A percentile compares a stretch with the other conserved stretches of the same genome.
These are phyloP conservation scores for Dipus sagitta DNA, from an alignment of 2,797 vertebrate species.

Conservation along the genomic window DNA sequence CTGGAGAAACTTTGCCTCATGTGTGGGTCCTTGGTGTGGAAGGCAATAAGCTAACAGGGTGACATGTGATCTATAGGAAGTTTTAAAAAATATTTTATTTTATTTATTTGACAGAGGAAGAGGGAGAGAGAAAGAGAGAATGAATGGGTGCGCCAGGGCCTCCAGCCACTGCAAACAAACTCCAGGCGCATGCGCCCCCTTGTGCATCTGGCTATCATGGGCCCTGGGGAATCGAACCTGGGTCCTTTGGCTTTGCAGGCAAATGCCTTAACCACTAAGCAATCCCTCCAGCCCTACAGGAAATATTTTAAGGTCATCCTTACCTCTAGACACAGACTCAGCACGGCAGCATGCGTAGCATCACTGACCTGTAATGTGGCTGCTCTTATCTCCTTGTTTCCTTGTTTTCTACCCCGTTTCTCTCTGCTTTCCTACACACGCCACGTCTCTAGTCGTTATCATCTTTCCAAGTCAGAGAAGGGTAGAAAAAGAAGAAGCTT, in stretches of 20 bases:
- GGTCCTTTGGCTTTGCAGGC: no score
- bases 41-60: neutral
- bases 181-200: no score
- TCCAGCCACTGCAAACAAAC: no score
- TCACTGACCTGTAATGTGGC: neutral
- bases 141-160: no score
- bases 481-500: slow-evolving; percentile 13
- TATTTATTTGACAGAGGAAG: no score
- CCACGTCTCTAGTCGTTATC: neutral
- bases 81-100: neutral
- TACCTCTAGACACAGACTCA: neutral
- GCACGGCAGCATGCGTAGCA: no score
- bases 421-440: neutral
- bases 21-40: neutral
- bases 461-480: neutral
- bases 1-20: neutral
- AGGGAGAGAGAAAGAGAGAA: no score
- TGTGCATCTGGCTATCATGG: no score
- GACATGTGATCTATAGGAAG: neutral
- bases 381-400: neutral
- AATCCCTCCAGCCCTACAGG: no score
- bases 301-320: neutral
- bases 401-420: neutral
- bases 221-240: no score
- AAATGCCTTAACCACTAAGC: no score